phyloP scores from a whole-genome alignment of 1,140 invertebrate genomes.

The Berghia stephanieae region DNA sequence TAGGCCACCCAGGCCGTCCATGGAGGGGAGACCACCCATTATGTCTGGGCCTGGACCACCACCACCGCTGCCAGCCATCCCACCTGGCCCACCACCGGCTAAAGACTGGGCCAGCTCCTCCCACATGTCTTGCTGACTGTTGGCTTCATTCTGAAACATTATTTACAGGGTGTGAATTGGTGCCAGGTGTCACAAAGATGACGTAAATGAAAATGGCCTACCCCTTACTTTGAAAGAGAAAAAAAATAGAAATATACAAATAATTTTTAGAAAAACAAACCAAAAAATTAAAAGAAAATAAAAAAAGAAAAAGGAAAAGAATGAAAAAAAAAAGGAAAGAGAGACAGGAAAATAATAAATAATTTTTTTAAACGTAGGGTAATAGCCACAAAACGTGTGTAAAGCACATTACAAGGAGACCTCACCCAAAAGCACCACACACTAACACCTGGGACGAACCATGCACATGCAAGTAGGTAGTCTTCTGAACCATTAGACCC shows the following conservation, averaged over 20 bases:
- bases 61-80: neutral
- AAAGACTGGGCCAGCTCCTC: conserved; percentile 26
- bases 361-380: too few relatives aligned
- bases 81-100: too few relatives aligned
- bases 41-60: neutral
- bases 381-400: too few relatives aligned
- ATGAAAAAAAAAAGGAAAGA: too few relatives aligned
- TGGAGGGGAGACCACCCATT: too few relatives aligned
- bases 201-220: neutral
- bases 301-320: neutral
- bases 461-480: too few relatives aligned
- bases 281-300: neutral
- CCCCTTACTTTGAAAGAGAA: neutral
- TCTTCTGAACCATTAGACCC: too few relatives aligned
- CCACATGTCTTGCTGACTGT: conserved; percentile 30
- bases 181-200: neutral
- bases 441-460: too few relatives aligned
- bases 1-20: conserved; percentile 11
- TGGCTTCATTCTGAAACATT: conserved; percentile 18
- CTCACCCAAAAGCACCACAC: too few relatives aligned
- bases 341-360: too few relatives aligned
- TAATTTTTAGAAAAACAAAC: neutral
- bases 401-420: too few relatives aligned
- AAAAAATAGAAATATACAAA: neutral
- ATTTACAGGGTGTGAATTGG: neutral